Evolutionary conservation across 2,888 invertebrate genomes (phyloP), one percentile per base, ranked within the genome.

Genomic region (Tineola bisselliella): DNA sequence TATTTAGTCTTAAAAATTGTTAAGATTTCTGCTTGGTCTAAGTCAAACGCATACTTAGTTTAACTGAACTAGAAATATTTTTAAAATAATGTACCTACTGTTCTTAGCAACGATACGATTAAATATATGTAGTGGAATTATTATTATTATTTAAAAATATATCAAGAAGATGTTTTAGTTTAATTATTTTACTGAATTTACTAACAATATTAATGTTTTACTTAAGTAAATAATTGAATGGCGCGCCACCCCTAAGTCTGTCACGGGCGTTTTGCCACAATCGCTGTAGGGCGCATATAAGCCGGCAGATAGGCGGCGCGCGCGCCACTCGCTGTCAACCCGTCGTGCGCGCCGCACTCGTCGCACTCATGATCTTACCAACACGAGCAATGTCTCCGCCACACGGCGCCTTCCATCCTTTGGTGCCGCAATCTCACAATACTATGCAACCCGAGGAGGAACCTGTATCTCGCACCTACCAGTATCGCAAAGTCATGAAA

Each of bases 401-500:
- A 72, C 84, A 82, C 76, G 87, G 87, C 79, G 83, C 82, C 64
- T 88, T 78, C 81, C 88, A 75, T 70, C 87, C 77, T 68, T 75
- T 63, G 72, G 82, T 79, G 71, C 62, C 54, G 44, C 63, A 33
- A 63, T 64, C 61, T 63, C 59, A 44, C 44, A 56, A 17, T 11
- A 11, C 17, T 17, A 17, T 19, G 67, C 78, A 77, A 72, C 68
- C 71, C 63, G 87, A 87, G 66, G 87, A 87, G 64, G 87, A 87
- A 66, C 92, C 92, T 62, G 93, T 94, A 78, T 95, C 95, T 65
- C 90, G 95, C 75, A 96, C 96, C 66, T 95, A 95, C 79, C 95
- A 96, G 75, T 96, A 96, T 87, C 90, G 96, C 77, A 96, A 95
- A 90, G 95, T 96, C 66, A 95, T 95, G 94, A 95, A 96, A 79